These are phyloP conservation scores for Steinernema scapterisci DNA, from an alignment of 2,888 invertebrate species.

Conservation along the genomic window DNA sequence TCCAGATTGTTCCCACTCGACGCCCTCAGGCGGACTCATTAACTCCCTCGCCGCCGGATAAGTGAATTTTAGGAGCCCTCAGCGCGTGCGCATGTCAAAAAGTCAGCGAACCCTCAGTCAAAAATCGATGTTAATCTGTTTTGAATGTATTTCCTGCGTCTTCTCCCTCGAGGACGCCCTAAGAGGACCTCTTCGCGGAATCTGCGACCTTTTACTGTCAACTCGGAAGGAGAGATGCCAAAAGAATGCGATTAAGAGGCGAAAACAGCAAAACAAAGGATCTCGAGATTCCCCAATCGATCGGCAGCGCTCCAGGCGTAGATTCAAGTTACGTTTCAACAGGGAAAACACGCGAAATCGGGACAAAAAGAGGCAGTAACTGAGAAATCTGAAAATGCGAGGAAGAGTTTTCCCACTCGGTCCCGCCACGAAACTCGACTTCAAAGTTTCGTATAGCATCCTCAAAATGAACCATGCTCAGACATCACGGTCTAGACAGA, in stretches of 20 bases:
- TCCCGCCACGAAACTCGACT: not conserved
- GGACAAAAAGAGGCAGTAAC: too few species aligned
- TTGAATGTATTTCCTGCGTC: slow-evolving; percentile 25
- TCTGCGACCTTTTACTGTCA: not conserved
- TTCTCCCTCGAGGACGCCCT: not conserved
- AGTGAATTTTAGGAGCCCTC: slow-evolving; percentile 23
- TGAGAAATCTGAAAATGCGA: too few species aligned
- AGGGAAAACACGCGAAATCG: too few species aligned
- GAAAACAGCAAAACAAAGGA: too few species aligned
- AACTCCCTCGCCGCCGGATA: slow-evolving; percentile 24
- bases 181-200: not conserved
- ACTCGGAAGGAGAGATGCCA: too few species aligned
- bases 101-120: slow-evolving; percentile 7
- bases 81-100: slow-evolving; percentile 17
- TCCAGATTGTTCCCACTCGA: not conserved
- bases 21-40: slow-evolving; percentile 14
- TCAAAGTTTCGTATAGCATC: not conserved
- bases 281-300: too few species aligned
- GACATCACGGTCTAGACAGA: too few species aligned
- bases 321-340: too few species aligned
- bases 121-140: slow-evolving; percentile 32
- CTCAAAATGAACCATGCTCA: too few species aligned
- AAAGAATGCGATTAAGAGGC: too few species aligned
- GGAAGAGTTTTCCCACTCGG: too few species aligned
- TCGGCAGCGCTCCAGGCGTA: too few species aligned